These are phyloP conservation scores for Enteromius thamalakanensis DNA, from an alignment of 2,797 vertebrate genomes.

Conservation along the genomic window DNA sequence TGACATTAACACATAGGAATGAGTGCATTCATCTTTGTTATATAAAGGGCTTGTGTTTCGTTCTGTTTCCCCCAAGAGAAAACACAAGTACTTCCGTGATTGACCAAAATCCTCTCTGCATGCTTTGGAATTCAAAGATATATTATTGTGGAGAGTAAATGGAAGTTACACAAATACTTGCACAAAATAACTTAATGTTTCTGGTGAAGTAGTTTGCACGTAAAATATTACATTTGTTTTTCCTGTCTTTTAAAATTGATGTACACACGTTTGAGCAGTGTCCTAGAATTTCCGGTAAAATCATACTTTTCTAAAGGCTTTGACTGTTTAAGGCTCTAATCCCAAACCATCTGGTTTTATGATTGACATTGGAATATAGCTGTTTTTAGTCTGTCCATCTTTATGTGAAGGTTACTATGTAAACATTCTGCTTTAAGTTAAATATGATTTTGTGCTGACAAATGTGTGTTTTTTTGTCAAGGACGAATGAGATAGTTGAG, in stretches of 20 bases:
- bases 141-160: background rate
- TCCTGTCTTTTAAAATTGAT: background rate
- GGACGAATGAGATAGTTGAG: background rate
- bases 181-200: background rate
- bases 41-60: background rate
- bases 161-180: background rate
- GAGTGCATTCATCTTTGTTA: constrained; percentile 2
- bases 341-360: background rate
- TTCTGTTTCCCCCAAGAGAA: background rate
- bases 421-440: background rate
- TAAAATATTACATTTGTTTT: background rate
- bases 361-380: background rate
- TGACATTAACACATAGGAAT: background rate
- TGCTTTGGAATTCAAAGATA: background rate
- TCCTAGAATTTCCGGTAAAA: background rate
- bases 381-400: background rate
- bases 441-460: background rate
- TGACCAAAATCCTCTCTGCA: background rate
- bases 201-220: background rate
- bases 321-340: background rate
- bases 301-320: background rate
- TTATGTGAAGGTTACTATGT: background rate
- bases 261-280: background rate
- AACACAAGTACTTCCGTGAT: background rate
- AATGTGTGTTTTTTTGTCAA: background rate